These are phyloP conservation scores for Coluber constrictor DNA, from an alignment of 2,797 vertebrate species.

Conservation along the genomic window DNA sequence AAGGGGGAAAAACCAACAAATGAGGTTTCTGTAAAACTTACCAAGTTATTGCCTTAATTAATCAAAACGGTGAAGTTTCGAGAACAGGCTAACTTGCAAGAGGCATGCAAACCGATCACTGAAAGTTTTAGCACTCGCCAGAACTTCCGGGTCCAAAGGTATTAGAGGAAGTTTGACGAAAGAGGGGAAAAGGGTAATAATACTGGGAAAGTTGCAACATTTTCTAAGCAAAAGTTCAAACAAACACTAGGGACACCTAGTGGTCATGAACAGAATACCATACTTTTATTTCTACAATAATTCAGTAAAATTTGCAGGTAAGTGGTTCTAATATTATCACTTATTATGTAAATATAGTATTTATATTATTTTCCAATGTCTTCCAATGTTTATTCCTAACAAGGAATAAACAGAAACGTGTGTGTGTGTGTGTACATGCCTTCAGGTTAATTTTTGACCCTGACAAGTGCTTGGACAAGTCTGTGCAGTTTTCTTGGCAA, in stretches of 20 bases:
- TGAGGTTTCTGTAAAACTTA: background rate
- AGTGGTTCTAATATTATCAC: background rate
- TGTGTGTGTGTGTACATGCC: accelerated
- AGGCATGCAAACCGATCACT: background rate
- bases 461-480: background rate
- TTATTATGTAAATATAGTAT: background rate
- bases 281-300: background rate
- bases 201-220: background rate
- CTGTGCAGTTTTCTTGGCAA: background rate
- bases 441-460: background rate
- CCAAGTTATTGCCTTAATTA: background rate
- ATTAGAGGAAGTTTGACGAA: background rate
- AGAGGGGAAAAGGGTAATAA: background rate
- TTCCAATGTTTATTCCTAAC: background rate
- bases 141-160: slow-evolving; percentile 21
- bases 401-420: background rate
- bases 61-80: background rate
- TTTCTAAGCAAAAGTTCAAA: slow-evolving; percentile 2
- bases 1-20: background rate
- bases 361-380: background rate
- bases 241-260: background rate
- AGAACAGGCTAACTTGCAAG: background rate
- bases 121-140: background rate
- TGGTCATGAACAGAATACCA: background rate
- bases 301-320: background rate